Percentiles rank a stretch among this genome's conserved stretches.
Evolutionary conservation across 2,888 invertebrate genomes (phyloP).

Genomic region (Ormia ochracea): DNA sequence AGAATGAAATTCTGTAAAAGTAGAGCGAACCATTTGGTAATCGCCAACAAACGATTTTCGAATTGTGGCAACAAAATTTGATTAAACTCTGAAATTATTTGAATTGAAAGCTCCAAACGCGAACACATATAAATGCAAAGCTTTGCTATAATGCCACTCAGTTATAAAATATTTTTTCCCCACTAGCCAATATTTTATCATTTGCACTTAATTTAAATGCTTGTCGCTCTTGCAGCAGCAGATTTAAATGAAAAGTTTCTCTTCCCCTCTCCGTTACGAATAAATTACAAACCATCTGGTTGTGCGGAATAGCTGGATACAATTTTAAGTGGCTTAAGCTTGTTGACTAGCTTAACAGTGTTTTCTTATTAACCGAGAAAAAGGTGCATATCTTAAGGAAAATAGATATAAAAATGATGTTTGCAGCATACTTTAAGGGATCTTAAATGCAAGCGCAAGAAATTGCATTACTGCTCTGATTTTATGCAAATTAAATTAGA

Average conservation of each 20-base stretch:
- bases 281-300: neutral
- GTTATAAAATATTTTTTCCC: too few relatives aligned
- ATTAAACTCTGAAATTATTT: too few relatives aligned
- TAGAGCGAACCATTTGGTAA: too few relatives aligned
- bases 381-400: conserved; percentile 20
- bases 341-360: conserved; percentile 12
- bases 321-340: conserved; percentile 53
- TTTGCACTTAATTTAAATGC: conserved; percentile 77
- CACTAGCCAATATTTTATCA: conserved; percentile 75
- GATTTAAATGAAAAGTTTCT: neutral
- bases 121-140: too few relatives aligned
- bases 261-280: neutral
- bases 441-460: neutral
- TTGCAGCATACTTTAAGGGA: neutral
- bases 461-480: neutral
- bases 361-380: neutral
- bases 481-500: too few relatives aligned
- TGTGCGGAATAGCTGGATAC: neutral
- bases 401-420: neutral
- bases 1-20: too few relatives aligned
- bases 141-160: too few relatives aligned
- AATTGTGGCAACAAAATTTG: too few relatives aligned
- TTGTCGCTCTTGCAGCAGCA: conserved; percentile 66
- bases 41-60: too few relatives aligned
- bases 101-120: too few relatives aligned